phyloP scores from a whole-genome alignment of 1,140 invertebrate genomes.

The Calephelis nemesis region DNA sequence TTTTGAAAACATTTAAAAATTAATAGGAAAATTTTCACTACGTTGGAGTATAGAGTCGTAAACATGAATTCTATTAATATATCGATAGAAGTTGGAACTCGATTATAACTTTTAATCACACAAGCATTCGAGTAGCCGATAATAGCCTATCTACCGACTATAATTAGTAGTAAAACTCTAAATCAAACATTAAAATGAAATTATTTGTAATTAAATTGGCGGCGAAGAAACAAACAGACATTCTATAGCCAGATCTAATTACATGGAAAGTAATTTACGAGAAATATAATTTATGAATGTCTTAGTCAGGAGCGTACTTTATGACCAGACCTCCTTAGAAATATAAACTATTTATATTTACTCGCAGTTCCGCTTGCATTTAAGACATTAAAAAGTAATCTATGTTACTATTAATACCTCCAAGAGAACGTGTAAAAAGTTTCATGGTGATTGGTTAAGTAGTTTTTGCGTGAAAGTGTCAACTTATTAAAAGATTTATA shows the following conservation, averaged over 20 bases:
- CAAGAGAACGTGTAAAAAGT: no score
- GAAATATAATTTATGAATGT: background rate
- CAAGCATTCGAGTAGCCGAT: constrained; percentile 12
- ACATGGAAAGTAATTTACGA: constrained; percentile 6
- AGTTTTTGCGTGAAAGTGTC: no score
- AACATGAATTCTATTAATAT: constrained; percentile 9
- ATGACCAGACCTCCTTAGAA: background rate
- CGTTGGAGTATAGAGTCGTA: background rate
- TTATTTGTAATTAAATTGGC: constrained; percentile 17
- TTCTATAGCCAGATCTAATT: constrained; percentile 15
- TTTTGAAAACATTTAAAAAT: no score
- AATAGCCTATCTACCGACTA: constrained; percentile 15
- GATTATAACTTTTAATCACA: constrained; percentile 17
- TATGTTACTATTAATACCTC: no score
- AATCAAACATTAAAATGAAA: constrained; percentile 18
- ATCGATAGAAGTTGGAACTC: constrained; percentile 8
- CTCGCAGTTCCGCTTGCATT: no score
- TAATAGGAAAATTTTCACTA: background rate
- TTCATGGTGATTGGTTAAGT: no score
- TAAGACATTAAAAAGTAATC: no score
- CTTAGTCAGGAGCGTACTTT: background rate
- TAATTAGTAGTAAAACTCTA: constrained; percentile 18
- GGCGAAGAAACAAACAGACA: constrained; percentile 13
- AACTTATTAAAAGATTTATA: no score
- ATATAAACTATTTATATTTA: background rate